Conservation (phyloP, 2,113 vertebrate genomes). For the Ophthalmolycus amberensis region DNA sequence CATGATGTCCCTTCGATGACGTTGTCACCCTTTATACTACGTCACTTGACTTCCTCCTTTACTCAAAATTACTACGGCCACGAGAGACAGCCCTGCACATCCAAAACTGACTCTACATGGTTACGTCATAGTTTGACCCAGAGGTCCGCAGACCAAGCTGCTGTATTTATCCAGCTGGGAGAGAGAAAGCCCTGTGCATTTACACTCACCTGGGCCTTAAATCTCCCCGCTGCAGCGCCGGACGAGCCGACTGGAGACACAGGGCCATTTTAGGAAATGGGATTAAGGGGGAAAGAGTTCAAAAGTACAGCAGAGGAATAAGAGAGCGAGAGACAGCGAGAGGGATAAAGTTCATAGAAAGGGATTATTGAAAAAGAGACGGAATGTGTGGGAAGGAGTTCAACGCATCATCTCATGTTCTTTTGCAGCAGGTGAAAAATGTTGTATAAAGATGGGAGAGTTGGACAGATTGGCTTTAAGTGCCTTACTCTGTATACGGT, state of each 20-base stretch:
- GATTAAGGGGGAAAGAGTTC: conserved; percentile 71
- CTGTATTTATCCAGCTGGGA: background rate
- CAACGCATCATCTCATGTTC: conserved; percentile 58
- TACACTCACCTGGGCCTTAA: conserved; percentile 47
- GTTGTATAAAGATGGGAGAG: conserved; percentile 51
- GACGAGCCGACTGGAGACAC: conserved; percentile 44
- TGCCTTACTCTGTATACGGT: conserved; percentile 32
- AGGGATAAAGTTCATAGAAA: conserved; percentile 27
- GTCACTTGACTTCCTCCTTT: background rate
- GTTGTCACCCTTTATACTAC: too few species aligned
- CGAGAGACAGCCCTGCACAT: background rate
- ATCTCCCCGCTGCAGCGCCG: conserved; percentile 41
- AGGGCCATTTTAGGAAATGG: conserved; percentile 65
- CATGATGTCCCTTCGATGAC: too few species aligned
- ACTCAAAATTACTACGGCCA: background rate
- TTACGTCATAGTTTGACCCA: too few species aligned
- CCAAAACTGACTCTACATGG: background rate
- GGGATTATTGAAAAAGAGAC: conserved; percentile 53
- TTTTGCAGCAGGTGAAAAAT: conserved; percentile 60
- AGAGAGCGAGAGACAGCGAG: conserved; percentile 44
- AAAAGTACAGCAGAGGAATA: conserved; percentile 49
- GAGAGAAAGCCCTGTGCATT: background rate
- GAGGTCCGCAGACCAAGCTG: background rate
- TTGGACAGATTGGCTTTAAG: conserved; percentile 51
- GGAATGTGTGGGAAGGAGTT: conserved; percentile 54